phyloP scores from a whole-genome alignment of 2,888 invertebrate genomes.

The Falcaria lacertinaria region DNA sequence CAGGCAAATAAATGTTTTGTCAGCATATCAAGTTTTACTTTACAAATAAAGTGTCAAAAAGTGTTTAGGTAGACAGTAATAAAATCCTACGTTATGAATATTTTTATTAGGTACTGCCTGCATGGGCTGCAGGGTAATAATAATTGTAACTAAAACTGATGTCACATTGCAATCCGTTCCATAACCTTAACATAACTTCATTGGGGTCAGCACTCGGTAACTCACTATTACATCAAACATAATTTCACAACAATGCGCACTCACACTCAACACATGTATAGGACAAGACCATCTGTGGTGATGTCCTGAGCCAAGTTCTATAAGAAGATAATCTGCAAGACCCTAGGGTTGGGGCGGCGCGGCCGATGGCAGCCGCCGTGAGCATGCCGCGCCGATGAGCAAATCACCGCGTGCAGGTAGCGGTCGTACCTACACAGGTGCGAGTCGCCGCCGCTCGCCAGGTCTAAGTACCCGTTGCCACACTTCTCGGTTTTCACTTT shows the following conservation, averaged over 20 bases:
- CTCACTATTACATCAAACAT: conserved; percentile 30
- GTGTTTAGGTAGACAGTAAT: no score
- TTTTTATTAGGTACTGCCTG: no score
- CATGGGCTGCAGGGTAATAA: neutral
- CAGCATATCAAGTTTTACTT: no score
- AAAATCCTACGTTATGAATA: no score
- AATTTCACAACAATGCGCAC: conserved; percentile 2
- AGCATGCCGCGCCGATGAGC: conserved; percentile 73
- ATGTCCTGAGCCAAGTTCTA: conserved; percentile 55
- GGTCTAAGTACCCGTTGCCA: conserved; percentile 79
- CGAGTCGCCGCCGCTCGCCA: conserved; percentile 81
- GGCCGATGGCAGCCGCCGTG: conserved; percentile 71
- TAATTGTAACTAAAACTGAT: neutral
- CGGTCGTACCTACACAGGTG: conserved; percentile 79
- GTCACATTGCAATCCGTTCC: neutral
- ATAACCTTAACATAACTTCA: conserved; percentile 10
- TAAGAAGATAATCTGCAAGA: conserved; percentile 75
- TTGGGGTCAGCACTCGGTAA: conserved; percentile 47
- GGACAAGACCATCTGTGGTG: conserved; percentile 41
- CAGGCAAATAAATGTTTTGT: no score
- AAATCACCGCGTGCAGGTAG: conserved; percentile 82
- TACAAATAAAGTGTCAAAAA: no score
- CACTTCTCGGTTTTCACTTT: conserved; percentile 57
- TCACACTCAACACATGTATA: conserved; percentile 24
- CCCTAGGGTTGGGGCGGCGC: conserved; percentile 57